Conservation (phyloP, 1,140 invertebrate genomes). For the Oryzaephilus surinamensis region DNA sequence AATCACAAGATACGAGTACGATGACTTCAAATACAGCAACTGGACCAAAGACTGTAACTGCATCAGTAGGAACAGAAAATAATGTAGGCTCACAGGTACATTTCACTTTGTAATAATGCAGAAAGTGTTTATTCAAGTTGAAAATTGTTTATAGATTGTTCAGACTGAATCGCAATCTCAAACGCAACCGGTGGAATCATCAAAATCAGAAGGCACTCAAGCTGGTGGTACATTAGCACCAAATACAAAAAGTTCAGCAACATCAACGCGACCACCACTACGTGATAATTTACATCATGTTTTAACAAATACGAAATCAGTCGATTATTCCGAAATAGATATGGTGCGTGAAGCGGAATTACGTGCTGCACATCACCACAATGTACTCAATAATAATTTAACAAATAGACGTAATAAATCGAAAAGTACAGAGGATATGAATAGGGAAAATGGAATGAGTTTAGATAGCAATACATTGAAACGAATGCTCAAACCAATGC, state of each 20-base stretch:
- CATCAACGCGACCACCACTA: slow-evolving; percentile 44
- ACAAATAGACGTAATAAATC: slow-evolving; percentile 55
- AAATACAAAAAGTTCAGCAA: slow-evolving; percentile 44
- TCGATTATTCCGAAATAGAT: slow-evolving; percentile 66
- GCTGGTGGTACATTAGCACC: slow-evolving; percentile 57
- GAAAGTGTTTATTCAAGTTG: too few relatives aligned
- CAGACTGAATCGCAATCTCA: slow-evolving; percentile 37
- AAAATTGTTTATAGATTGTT: too few relatives aligned
- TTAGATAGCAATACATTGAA: slow-evolving; percentile 73
- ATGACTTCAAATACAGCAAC: slow-evolving; percentile 48
- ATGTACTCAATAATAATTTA: slow-evolving; percentile 56
- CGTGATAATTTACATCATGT: slow-evolving; percentile 54
- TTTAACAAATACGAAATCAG: slow-evolving; percentile 49
- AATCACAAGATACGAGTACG: slow-evolving; percentile 52
- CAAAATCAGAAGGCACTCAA: slow-evolving; percentile 72
- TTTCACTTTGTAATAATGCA: too few relatives aligned
- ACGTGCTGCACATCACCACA: slow-evolving; percentile 45
- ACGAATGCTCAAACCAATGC: slow-evolving; percentile 87
- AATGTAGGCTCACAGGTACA: slow-evolving; percentile 32
- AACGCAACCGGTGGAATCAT: slow-evolving; percentile 39
- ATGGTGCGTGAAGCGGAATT: slow-evolving; percentile 52
- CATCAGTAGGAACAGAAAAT: slow-evolving; percentile 50
- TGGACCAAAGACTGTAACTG: slow-evolving; percentile 47
- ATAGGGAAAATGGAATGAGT: slow-evolving; percentile 43
- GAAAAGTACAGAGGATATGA: slow-evolving; percentile 84